phyloP scores from a whole-genome alignment of 2,797 vertebrate genomes.

The Taeniopygia guttata region DNA sequence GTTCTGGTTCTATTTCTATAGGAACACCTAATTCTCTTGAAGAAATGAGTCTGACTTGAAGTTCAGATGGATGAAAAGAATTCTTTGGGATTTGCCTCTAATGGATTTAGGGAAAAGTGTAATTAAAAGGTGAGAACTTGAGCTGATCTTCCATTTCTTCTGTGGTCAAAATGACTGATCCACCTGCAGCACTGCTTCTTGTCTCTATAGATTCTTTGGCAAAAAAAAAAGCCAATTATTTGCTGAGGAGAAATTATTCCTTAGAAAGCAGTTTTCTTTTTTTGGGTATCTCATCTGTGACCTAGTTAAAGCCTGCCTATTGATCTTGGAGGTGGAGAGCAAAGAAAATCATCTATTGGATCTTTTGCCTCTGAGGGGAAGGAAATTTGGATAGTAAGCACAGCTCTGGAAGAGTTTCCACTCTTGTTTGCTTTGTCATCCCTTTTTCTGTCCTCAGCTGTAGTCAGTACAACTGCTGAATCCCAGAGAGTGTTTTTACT shows the following conservation, averaged over 20 bases:
- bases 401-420: background rate
- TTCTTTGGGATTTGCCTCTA: background rate
- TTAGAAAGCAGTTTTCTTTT: slow-evolving; percentile 13
- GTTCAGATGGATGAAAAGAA: background rate
- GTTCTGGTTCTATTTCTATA: background rate
- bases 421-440: background rate
- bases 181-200: background rate
- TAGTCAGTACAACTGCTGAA: background rate
- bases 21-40: background rate
- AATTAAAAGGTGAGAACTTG: background rate
- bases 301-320: slow-evolving; percentile 26
- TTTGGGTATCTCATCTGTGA: background rate
- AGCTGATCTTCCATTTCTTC: background rate
- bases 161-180: background rate
- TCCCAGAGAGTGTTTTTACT: background rate
- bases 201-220: background rate
- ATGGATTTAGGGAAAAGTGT: background rate
- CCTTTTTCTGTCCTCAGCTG: background rate
- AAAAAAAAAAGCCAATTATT: slow-evolving; percentile 11
- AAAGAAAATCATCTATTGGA: background rate
- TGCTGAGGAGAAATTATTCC: slow-evolving; percentile 8
- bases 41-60: background rate
- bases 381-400: background rate
- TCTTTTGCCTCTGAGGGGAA: background rate
- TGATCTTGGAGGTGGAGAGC: background rate